Evolutionary conservation across 1,140 invertebrate genomes (phyloP), one percentile per base, ranked within the genome.

Genomic region (Drosophila rufa): DNA sequence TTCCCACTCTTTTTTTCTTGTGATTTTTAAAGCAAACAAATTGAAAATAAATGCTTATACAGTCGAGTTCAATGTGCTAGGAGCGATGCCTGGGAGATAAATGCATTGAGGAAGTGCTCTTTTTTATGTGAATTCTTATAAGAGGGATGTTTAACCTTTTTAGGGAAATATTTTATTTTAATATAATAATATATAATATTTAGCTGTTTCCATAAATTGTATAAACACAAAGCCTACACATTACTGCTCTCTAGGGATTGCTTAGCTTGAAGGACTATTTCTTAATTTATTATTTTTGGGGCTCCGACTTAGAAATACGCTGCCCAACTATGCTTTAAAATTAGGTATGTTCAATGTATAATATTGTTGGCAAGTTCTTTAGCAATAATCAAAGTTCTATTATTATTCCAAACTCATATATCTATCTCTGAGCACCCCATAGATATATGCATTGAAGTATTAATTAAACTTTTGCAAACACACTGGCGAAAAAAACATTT

Each of bases 391-490:
- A 60, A 25, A 17, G 33, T 45, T 65, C 6, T 22, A 22, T 30
- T 25, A 17, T 33, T 45, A 42, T 36, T 25, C 12, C 2, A 25
- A 45, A 12, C 17, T 12, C 53, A 15, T 1, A 27, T 36, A 9
- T n/a, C 2, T 42, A 30, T 19, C 27, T 17, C 11, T 33, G 33
- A 22, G 17, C 17, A 5, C 57, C 12, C 15, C 27, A 25, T 66
- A 66, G 61, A 66, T 66, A 66, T 36, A 43, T 33, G 40, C 56
- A 62, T 66, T 62, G 61, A 62, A 79, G 75, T 68, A 79, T 86
- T 84, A 85, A 79, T 84, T 90, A 87, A 90, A 80, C 67, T 80
- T 75, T 73, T 51, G 75, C 75, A 75, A 77, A 67, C 71, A 73
- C 71, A 73, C 38, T 75, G 73, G 60, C 40, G 46, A 76, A 81